These are phyloP conservation scores for Drosophila putrida DNA, from an alignment of 2,888 invertebrate genomes.

Conservation along the genomic window DNA sequence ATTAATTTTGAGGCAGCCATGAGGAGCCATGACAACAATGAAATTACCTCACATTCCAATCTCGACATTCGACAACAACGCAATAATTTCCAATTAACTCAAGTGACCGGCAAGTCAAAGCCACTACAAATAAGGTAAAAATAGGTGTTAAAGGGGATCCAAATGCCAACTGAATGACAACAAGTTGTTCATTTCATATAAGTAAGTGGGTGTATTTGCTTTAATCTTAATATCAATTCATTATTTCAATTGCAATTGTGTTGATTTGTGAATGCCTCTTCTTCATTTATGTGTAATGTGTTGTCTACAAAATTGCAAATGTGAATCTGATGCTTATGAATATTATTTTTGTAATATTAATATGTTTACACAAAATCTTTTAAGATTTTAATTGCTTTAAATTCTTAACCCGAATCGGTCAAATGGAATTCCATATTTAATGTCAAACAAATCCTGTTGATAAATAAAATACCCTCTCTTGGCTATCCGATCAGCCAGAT, in stretches of 20 bases:
- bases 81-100: constrained; percentile 58
- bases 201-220: background rate
- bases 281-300: no score
- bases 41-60: background rate
- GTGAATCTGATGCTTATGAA: no score
- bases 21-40: constrained; percentile 20
- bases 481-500: constrained; percentile 40
- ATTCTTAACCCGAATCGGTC: background rate
- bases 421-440: background rate
- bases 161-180: constrained; percentile 13
- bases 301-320: no score
- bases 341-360: no score
- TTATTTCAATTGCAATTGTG: constrained; percentile 33
- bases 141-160: constrained; percentile 9
- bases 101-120: constrained; percentile 47
- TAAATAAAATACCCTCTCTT: background rate
- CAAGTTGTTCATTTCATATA: background rate
- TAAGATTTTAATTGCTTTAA: no score
- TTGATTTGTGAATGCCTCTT: constrained; percentile 14
- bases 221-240: constrained; percentile 17
- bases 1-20: constrained; percentile 37
- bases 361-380: no score
- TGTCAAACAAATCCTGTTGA: background rate
- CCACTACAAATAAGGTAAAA: constrained; percentile 1
- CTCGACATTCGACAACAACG: constrained; percentile 4